Evolutionary conservation across 2,797 vertebrate genomes (phyloP).

Genomic region (Melanotaenia trifasciata): DNA sequence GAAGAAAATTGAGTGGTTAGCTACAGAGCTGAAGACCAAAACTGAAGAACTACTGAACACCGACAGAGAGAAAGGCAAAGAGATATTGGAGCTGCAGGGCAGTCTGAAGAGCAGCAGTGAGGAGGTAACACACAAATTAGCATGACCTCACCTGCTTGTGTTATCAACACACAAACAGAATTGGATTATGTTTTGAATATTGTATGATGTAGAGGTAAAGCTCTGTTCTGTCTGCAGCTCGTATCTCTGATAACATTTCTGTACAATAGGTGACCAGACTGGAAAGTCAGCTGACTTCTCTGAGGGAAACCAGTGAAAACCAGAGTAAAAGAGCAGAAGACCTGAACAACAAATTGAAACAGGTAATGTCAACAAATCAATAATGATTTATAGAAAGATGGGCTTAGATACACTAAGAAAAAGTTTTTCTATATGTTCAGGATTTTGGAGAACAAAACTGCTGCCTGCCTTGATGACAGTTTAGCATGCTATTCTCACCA

Average conservation of each 20-base stretch:
- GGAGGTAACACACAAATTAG: conserved; percentile 81
- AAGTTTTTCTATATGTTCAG: background rate
- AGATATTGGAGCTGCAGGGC: conserved; percentile 90
- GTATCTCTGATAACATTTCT: conserved; percentile 2
- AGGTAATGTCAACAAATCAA: conserved; percentile 77
- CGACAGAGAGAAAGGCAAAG: conserved; percentile 90
- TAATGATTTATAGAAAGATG: background rate
- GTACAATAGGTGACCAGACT: conserved; percentile 84
- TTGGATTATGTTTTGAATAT: background rate
- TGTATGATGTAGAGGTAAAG: background rate
- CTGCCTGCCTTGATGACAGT: no score
- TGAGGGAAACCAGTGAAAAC: conserved; percentile 88
- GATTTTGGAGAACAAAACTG: background rate
- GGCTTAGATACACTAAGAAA: background rate
- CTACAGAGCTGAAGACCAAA: conserved; percentile 90
- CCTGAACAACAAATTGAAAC: conserved; percentile 91
- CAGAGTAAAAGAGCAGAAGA: conserved; percentile 90
- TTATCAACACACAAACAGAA: background rate
- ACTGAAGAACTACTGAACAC: conserved; percentile 90
- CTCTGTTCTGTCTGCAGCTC: background rate
- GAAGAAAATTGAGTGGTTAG: conserved; percentile 91
- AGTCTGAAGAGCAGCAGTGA: conserved; percentile 89
- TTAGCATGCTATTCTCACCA: no score
- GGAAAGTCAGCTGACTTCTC: conserved; percentile 86
- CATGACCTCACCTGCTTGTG: background rate